Conservation (phyloP, 2,113 vertebrate species). For the Neomonachus schauinslandi region DNA sequence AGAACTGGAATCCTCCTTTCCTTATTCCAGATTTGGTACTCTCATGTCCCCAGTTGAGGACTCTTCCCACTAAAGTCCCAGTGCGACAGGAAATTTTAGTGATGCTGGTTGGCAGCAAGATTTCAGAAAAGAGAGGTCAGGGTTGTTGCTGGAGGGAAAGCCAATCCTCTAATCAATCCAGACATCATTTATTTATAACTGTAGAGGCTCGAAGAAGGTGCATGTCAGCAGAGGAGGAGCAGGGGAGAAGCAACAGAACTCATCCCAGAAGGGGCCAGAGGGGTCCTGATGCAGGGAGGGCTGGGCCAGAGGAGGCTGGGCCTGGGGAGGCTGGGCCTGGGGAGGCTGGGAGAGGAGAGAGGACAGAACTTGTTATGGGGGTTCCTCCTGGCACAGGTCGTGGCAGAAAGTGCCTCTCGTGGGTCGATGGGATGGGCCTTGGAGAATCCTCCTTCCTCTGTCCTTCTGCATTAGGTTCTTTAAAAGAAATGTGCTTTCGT, state of each 20-base stretch:
- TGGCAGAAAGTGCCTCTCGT: background rate
- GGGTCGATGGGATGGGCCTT: constrained; percentile 60
- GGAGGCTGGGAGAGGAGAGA: background rate
- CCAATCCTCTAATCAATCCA: constrained; percentile 78
- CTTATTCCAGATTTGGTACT: background rate
- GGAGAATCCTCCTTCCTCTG: constrained; percentile 52
- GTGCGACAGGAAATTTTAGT: constrained; percentile 17
- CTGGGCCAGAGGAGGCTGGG: background rate
- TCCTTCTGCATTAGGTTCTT: constrained; percentile 46
- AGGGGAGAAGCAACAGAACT: background rate
- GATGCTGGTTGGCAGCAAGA: constrained; percentile 45
- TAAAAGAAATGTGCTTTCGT: constrained; percentile 53
- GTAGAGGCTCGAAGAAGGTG: constrained; percentile 54
- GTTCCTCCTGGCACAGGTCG: background rate
- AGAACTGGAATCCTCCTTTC: background rate
- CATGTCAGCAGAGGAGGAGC: background rate
- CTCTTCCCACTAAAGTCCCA: background rate
- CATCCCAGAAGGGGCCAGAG: background rate
- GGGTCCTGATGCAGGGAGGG: background rate
- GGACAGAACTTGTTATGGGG: background rate
- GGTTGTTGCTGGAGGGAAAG: constrained; percentile 70
- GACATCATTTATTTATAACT: constrained; percentile 83
- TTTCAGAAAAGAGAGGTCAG: constrained; percentile 72
- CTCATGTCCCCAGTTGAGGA: background rate
- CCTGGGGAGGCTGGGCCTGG: background rate